Conservation (phyloP, 2,797 vertebrate genomes). For the Strix occidentalis region DNA sequence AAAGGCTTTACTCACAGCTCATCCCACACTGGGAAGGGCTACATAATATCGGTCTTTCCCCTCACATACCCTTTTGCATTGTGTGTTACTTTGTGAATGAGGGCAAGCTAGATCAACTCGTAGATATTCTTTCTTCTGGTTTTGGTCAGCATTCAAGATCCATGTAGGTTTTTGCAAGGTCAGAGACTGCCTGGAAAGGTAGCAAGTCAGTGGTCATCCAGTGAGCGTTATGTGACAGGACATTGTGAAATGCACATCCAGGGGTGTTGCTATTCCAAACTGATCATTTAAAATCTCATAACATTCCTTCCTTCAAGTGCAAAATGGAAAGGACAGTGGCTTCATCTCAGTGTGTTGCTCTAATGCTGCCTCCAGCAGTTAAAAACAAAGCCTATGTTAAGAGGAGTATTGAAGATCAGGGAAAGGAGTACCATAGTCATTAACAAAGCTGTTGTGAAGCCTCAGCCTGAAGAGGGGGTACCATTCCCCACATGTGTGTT, state of each 20-base stretch:
- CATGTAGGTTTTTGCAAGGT: neutral
- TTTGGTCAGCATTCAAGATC: neutral
- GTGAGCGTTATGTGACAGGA: neutral
- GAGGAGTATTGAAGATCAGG: neutral
- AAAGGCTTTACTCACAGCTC: neutral
- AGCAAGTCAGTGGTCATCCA: neutral
- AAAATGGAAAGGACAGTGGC: neutral
- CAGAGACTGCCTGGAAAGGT: neutral
- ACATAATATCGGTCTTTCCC: fast-evolving
- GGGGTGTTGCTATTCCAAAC: neutral
- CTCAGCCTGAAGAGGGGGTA: neutral
- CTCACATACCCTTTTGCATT: neutral
- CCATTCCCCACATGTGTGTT: neutral
- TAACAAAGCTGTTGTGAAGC: neutral
- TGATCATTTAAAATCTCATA: neutral
- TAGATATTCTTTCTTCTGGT: neutral
- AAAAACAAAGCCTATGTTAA: neutral
- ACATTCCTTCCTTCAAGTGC: neutral
- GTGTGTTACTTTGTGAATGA: neutral
- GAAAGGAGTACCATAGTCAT: neutral
- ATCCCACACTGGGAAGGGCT: neutral
- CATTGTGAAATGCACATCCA: fast-evolving
- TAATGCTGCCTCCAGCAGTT: neutral
- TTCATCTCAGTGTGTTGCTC: neutral
- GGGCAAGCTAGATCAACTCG: neutral